Evolutionary conservation across 1,140 invertebrate species (phyloP).

Genomic region (Drosophila micromelanica): DNA sequence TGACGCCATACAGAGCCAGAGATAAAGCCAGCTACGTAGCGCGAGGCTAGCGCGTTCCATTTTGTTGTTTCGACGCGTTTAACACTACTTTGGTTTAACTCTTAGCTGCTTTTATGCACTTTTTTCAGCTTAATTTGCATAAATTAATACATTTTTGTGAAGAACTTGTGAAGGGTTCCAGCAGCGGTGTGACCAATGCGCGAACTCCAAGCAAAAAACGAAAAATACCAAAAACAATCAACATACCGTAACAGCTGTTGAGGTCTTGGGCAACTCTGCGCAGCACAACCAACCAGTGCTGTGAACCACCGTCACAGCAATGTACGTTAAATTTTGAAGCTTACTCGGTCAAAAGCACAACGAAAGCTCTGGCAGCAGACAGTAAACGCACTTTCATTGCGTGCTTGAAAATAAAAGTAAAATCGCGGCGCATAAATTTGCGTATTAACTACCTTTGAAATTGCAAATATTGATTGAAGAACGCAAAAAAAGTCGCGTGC

Average conservation of each 20-base stretch:
- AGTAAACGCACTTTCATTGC: constrained; percentile 27
- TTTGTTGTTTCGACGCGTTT: constrained; percentile 15
- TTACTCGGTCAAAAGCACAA: constrained; percentile 1
- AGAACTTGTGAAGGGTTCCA: constrained; percentile 26
- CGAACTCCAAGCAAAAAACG: neutral
- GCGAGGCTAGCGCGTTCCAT: constrained; percentile 3
- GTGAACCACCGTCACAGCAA: constrained; percentile 2
- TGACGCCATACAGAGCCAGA: constrained; percentile 61
- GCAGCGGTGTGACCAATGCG: constrained; percentile 15
- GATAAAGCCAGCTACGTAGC: constrained; percentile 28
- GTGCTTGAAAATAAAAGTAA: constrained; percentile 20
- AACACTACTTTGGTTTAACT: constrained; percentile 5
- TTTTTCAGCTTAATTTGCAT: constrained; percentile 16
- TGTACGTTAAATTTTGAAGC: constrained; percentile 40
- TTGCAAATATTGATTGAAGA: constrained; percentile 48
- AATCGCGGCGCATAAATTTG: constrained; percentile 8
- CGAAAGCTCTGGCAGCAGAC: neutral
- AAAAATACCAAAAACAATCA: constrained; percentile 8
- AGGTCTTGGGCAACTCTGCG: constrained; percentile 10
- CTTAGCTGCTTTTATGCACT: neutral
- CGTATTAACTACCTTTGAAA: constrained; percentile 15
- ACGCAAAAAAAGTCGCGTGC: constrained; percentile 33
- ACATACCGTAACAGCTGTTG: constrained; percentile 31
- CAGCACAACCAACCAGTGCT: constrained; percentile 12
- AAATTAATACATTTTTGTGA: constrained; percentile 41